phyloP scores from a whole-genome alignment of 2,113 vertebrate species.

The Paedocypris sp. region DNA sequence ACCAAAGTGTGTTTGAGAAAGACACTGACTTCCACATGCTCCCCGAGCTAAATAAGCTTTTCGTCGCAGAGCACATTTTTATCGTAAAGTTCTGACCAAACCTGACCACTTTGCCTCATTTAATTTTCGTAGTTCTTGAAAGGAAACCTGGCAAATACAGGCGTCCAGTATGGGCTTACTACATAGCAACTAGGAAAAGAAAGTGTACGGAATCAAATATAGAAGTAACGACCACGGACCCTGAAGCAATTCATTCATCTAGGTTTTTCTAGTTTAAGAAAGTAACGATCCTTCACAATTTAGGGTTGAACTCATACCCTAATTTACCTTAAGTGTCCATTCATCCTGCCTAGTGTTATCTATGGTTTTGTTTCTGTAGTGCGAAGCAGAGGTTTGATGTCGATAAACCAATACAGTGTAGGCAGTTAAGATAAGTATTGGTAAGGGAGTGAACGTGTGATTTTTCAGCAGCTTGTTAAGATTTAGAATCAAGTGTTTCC shows the following conservation, averaged over 20 bases:
- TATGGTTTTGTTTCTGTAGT: constrained; percentile 29
- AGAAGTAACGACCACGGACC: background rate
- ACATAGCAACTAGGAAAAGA: too few species aligned
- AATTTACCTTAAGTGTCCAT: constrained; percentile 33
- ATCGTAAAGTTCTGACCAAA: too few species aligned
- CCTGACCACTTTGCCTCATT: too few species aligned
- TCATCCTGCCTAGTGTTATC: constrained; percentile 31
- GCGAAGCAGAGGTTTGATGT: constrained; percentile 25
- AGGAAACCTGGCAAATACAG: too few species aligned
- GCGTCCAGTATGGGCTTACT: too few species aligned
- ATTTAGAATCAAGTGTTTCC: constrained; percentile 22
- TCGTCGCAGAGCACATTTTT: too few species aligned
- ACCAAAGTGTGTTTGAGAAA: too few species aligned
- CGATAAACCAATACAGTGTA: constrained; percentile 27
- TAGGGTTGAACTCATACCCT: constrained; percentile 12
- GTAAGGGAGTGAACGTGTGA: background rate
- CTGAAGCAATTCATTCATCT: background rate
- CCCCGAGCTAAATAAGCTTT: too few species aligned
- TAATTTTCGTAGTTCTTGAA: too few species aligned
- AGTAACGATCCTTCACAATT: constrained; percentile 4
- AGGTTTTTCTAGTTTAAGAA: background rate
- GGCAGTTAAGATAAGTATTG: background rate
- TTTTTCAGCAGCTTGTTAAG: constrained; percentile 18
- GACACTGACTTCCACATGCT: too few species aligned
- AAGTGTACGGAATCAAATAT: background rate